Conservation (phyloP, 2,113 vertebrate genomes). For the Erythrocercus mccallii region DNA sequence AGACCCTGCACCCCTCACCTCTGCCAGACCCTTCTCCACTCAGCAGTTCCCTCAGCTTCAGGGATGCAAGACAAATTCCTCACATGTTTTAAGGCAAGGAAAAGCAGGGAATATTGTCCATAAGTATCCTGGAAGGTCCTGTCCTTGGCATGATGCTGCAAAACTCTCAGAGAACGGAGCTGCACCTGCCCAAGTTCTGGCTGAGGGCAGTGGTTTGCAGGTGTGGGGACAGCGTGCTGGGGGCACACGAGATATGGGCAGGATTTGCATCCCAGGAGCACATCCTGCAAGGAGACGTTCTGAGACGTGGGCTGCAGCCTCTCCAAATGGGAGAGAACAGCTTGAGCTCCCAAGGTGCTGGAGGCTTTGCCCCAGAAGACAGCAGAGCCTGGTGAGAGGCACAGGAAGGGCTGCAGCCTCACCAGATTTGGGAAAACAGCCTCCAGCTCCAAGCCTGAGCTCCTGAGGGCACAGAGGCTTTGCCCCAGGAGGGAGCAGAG, state of each 20-base stretch:
- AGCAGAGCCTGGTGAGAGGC: not conserved
- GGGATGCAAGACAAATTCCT: not conserved
- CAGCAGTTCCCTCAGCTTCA: not conserved
- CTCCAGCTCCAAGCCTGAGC: not conserved
- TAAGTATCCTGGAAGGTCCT: not conserved
- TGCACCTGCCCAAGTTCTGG: not conserved
- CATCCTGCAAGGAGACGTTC: not conserved
- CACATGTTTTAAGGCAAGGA: not conserved
- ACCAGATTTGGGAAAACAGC: not conserved
- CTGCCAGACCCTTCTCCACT: not conserved
- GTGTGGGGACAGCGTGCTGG: rapidly evolving
- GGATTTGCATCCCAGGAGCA: not conserved
- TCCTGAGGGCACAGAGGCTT: not conserved
- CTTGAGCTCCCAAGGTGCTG: rapidly evolving
- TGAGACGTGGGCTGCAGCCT: not conserved
- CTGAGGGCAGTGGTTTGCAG: not conserved
- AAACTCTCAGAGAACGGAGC: not conserved
- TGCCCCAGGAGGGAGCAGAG: not conserved
- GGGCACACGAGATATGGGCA: rapidly evolving
- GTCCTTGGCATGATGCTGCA: not conserved
- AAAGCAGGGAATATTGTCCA: rapidly evolving
- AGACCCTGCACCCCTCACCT: not conserved
- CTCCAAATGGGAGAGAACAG: not conserved
- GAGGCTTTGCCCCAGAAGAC: not conserved
- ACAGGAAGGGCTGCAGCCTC: not conserved